Conservation (phyloP, 2,113 vertebrate genomes). For the Heterotilapia buettikoferi region DNA sequence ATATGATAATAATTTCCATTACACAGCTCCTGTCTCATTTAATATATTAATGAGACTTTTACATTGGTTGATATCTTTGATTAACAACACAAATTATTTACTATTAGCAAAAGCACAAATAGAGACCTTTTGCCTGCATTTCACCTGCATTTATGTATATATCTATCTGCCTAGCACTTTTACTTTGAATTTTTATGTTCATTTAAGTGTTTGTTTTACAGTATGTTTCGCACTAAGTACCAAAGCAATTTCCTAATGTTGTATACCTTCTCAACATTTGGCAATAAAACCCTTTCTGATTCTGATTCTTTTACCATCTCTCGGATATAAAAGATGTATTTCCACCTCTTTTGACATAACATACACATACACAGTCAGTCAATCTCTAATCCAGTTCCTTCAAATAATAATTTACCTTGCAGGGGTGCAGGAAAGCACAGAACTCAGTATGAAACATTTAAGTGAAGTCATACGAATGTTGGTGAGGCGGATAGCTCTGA, state of each 20-base stretch:
- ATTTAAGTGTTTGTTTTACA: background rate
- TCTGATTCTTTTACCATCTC: background rate
- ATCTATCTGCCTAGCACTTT: background rate
- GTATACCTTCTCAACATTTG: background rate
- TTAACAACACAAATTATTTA: background rate
- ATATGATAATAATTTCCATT: background rate
- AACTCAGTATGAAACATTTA: constrained; percentile 85
- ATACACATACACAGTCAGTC: background rate
- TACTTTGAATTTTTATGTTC: background rate
- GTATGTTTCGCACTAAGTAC: background rate
- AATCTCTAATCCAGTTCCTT: background rate
- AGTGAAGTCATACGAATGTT: constrained; percentile 86
- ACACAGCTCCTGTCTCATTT: background rate
- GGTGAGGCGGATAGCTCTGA: constrained; percentile 76
- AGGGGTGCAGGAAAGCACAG: constrained; percentile 77
- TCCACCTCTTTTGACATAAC: background rate
- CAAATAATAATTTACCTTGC: constrained; percentile 51
- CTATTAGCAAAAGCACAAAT: background rate
- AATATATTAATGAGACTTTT: background rate
- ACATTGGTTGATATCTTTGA: background rate
- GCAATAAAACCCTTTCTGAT: background rate
- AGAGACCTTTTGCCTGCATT: background rate
- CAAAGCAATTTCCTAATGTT: background rate
- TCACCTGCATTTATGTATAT: background rate
- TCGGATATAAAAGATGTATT: background rate